phyloP scores from a whole-genome alignment of 2,888 invertebrate genomes.

The Mayetiola destructor region DNA sequence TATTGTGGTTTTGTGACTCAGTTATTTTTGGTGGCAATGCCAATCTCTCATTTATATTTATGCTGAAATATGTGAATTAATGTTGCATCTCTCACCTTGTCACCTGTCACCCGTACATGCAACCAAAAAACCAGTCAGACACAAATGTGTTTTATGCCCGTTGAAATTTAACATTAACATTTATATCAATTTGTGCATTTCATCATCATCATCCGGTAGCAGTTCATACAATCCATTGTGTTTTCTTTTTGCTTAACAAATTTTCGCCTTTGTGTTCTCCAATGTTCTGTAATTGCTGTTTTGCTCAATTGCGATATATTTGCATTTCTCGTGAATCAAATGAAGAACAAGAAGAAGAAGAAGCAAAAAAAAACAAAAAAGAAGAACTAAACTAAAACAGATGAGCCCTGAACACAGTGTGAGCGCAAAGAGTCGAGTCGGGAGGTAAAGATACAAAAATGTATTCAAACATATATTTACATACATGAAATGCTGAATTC shows the following conservation, averaged over 20 bases:
- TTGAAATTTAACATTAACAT: slow-evolving; percentile 2
- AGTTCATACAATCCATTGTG: neutral
- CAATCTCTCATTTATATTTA: neutral
- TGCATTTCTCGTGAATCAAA: too few species aligned
- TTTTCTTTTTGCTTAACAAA: too few species aligned
- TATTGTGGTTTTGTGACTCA: neutral
- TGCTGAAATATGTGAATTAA: neutral
- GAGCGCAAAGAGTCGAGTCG: too few species aligned
- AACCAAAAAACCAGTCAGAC: neutral
- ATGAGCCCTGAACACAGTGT: too few species aligned
- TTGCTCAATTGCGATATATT: too few species aligned
- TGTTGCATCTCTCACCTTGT: slow-evolving; percentile 9
- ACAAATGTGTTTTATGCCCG: slow-evolving; percentile 2
- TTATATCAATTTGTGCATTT: slow-evolving; percentile 13
- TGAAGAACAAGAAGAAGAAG: too few species aligned
- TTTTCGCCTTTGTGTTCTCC: too few species aligned
- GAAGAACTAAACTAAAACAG: too few species aligned
- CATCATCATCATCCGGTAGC: slow-evolving; percentile 11
- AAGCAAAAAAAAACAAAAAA: too few species aligned
- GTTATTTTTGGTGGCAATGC: neutral
- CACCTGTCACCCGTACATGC: slow-evolving; percentile 11
- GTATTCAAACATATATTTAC: too few species aligned
- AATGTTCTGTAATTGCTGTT: too few species aligned
- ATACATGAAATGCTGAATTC: neutral
- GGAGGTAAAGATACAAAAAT: too few species aligned